These are phyloP conservation scores for Plusia festucae DNA, from an alignment of 2,888 invertebrate genomes.

Conservation along the genomic window DNA sequence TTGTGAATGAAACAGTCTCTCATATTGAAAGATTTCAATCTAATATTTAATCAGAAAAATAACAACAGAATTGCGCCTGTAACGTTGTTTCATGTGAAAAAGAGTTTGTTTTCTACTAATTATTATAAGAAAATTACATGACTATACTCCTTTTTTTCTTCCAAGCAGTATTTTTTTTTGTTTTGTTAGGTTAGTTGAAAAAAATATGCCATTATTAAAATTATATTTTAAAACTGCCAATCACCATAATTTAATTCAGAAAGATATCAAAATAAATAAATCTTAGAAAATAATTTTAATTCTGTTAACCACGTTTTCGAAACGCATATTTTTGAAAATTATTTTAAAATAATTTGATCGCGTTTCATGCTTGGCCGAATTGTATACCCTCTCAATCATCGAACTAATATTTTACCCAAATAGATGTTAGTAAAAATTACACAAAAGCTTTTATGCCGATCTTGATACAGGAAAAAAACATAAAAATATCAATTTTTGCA, in stretches of 20 bases:
- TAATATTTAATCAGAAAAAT: conserved; percentile 29
- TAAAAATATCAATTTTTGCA: neutral
- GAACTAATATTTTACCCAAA: neutral
- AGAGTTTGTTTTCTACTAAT: neutral
- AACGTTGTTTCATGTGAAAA: neutral
- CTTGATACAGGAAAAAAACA: neutral
- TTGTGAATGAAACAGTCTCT: conserved; percentile 14
- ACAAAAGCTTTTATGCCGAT: neutral
- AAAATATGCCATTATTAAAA: too few relatives aligned
- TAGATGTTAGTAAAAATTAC: neutral
- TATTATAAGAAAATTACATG: neutral
- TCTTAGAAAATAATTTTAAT: too few relatives aligned
- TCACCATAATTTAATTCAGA: too few relatives aligned
- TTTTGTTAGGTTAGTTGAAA: too few relatives aligned
- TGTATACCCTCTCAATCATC: neutral
- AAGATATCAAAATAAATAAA: too few relatives aligned
- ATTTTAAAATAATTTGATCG: too few relatives aligned
- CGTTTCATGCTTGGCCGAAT: too few relatives aligned
- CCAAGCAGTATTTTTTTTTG: too few relatives aligned
- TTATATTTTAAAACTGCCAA: too few relatives aligned
- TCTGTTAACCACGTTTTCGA: too few relatives aligned
- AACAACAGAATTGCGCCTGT: conserved; percentile 25
- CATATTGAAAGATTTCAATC: conserved; percentile 5
- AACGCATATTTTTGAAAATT: too few relatives aligned
- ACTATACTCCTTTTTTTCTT: neutral